Evolutionary conservation across 2,797 vertebrate genomes (phyloP).

Genomic region (Euphonia xanthogaster): DNA sequence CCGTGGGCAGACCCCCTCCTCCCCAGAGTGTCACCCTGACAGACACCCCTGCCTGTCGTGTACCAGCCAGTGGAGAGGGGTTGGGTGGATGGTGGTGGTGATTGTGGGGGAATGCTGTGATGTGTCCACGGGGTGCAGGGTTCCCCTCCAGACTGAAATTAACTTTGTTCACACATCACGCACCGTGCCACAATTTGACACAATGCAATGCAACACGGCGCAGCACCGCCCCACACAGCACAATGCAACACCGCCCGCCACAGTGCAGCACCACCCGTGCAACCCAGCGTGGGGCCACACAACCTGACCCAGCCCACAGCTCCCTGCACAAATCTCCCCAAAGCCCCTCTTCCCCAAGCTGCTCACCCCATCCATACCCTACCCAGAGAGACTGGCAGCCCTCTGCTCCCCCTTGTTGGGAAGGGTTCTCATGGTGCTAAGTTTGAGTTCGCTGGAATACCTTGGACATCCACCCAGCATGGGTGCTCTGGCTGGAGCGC

Average conservation of each 20-base stretch:
- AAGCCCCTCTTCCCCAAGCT: neutral
- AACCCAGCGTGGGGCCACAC: neutral
- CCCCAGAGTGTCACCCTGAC: neutral
- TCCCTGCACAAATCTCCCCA: neutral
- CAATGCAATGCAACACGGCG: neutral
- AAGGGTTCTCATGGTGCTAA: neutral
- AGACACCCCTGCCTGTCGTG: neutral
- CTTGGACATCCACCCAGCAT: fast-evolving
- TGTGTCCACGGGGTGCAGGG: neutral
- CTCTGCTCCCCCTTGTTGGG: neutral
- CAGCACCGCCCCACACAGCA: neutral
- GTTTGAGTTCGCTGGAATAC: neutral
- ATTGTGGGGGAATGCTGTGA: neutral
- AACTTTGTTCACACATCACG: neutral
- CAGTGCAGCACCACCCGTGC: fast-evolving
- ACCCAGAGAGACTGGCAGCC: neutral
- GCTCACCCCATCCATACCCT: fast-evolving
- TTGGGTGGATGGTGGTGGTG: neutral
- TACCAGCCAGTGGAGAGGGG: neutral
- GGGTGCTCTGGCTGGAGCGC: fast-evolving
- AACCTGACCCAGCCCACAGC: neutral
- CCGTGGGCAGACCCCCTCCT: neutral
- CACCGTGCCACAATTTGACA: neutral
- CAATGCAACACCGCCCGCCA: neutral
- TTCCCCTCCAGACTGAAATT: neutral